phyloP scores from a whole-genome alignment of 2,113 vertebrate genomes.

The Tiliqua scincoides region DNA sequence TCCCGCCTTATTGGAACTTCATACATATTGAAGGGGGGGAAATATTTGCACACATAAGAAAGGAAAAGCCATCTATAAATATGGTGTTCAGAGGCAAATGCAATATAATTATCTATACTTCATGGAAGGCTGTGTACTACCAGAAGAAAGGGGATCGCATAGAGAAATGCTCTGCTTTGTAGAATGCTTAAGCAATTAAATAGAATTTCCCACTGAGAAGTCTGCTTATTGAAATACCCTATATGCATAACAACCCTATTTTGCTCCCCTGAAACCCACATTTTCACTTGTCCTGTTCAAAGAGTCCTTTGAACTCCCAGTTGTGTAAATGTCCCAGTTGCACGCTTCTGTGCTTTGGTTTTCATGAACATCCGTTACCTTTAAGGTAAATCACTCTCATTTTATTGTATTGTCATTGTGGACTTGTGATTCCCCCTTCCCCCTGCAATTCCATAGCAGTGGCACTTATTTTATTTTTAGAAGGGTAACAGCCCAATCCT shows the following conservation, averaged over 20 bases:
- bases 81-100: not conserved
- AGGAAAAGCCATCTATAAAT: not conserved
- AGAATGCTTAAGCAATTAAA: not conserved
- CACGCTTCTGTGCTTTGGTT: not conserved
- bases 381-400: not conserved
- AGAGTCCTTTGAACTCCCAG: not conserved
- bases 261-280: not conserved
- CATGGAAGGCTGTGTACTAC: not conserved
- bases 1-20: not conserved
- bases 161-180: not conserved
- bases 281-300: not conserved
- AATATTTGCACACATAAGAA: not conserved
- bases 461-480: too few relatives aligned
- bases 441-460: too few relatives aligned
- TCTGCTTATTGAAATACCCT: not conserved
- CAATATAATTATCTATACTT: not conserved
- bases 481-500: too few relatives aligned
- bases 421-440: too few relatives aligned
- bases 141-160: not conserved
- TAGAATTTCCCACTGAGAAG: not conserved
- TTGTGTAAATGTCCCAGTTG: not conserved
- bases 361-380: not conserved
- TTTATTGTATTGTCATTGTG: not conserved
- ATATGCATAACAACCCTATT: not conserved
- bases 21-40: not conserved